These are phyloP conservation scores for Willisornis vidua DNA, from an alignment of 2,113 vertebrate species.

Conservation along the genomic window DNA sequence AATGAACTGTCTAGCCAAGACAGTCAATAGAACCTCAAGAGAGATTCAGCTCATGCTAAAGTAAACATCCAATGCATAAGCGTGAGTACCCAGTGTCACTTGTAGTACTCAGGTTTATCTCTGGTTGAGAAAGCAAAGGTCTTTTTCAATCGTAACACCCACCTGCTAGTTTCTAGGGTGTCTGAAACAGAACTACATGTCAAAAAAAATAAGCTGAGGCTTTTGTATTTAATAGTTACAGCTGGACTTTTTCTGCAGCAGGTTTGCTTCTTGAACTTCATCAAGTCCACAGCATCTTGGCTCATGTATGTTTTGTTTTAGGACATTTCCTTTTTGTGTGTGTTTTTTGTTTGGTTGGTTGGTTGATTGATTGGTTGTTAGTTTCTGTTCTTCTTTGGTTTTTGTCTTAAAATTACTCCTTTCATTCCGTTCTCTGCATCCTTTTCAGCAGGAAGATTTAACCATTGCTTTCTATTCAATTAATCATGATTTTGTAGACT, in stretches of 20 bases:
- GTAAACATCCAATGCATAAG: not conserved
- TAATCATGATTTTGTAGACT: not conserved
- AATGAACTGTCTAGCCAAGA: slow-evolving; percentile 46
- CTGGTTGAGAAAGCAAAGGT: not conserved
- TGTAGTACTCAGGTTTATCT: not conserved
- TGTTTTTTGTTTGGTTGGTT: not conserved
- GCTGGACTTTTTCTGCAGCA: not conserved
- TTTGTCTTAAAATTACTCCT: not conserved
- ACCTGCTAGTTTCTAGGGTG: not conserved
- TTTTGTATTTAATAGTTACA: not conserved
- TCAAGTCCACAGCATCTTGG: not conserved
- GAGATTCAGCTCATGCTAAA: not conserved
- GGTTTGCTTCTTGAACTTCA: not conserved
- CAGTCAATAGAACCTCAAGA: slow-evolving; percentile 1
- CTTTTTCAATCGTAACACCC: not conserved
- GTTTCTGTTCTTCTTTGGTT: not conserved
- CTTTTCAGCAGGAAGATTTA: not conserved
- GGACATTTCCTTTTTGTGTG: not conserved
- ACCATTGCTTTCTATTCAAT: not conserved
- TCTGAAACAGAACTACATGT: not conserved
- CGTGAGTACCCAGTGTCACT: not conserved
- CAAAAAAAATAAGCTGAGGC: not conserved
- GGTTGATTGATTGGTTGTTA: not conserved
- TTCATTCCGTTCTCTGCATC: not conserved
- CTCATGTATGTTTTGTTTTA: not conserved